Conservation (phyloP, 2,888 invertebrate genomes). For the Phaedon cochleariae region DNA sequence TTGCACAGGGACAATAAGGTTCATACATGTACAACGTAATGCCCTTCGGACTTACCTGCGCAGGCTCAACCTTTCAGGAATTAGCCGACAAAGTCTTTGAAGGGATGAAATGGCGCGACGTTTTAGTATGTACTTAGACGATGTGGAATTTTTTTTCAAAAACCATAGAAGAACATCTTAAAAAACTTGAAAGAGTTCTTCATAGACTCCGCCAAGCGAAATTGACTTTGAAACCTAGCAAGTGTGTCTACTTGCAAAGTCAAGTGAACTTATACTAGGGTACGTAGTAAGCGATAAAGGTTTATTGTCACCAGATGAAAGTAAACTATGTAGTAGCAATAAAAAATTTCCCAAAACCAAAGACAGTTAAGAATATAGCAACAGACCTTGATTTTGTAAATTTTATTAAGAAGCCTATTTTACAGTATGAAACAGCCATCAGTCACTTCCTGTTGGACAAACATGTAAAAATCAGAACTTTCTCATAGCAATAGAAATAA, state of each 20-base stretch:
- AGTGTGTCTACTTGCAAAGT: neutral
- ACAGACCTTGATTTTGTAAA: too few species aligned
- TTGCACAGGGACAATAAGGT: slow-evolving; percentile 37
- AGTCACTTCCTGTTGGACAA: too few species aligned
- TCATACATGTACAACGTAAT: slow-evolving; percentile 40
- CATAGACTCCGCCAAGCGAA: too few species aligned
- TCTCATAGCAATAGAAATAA: too few species aligned
- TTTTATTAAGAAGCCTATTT: too few species aligned
- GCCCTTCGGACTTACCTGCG: neutral
- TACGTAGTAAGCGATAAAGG: neutral
- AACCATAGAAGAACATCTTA: neutral
- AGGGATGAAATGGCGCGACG: neutral
- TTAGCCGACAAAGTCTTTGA: neutral
- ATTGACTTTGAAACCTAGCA: neutral
- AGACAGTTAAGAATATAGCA: too few species aligned
- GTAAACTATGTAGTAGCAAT: too few species aligned
- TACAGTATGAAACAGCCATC: too few species aligned
- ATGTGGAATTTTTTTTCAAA: neutral
- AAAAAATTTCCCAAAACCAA: too few species aligned
- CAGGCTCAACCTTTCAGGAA: neutral
- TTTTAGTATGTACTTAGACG: neutral
- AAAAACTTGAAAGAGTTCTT: neutral
- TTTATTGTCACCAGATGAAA: neutral
- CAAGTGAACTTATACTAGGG: neutral
- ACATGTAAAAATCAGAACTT: too few species aligned